Evolutionary conservation across 1,140 invertebrate genomes (phyloP), one percentile per base, ranked within the genome.

Genomic region (Adoxophyes honmai): DNA sequence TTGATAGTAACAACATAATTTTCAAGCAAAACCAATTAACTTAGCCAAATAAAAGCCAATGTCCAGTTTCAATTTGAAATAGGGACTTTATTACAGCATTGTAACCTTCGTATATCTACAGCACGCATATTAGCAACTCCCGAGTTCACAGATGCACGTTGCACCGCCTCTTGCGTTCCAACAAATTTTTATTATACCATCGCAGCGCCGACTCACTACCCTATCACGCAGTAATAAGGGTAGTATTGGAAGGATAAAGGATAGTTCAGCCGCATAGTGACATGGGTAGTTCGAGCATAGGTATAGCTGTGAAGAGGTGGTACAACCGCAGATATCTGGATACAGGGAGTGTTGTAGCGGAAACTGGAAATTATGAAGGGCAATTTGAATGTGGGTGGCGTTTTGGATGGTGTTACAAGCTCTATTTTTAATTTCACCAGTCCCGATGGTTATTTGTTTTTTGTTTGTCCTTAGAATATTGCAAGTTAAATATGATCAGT

Each of bases 121-220:
- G 61, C 62, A 71, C 69, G 65, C 64, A 70, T 65, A 74, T 74
- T 73, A 76, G 64, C 64, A 59, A 71, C 73, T 67, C 62, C 66
- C 66, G 62, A 68, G 70, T 68, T 64, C 69, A 72, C 71, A 38
- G 51, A 55, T 72, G 61, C 67, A 78, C 63, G 68, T 62, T 65
- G 66, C 58, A 62, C 66, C 68, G 71, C 73, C 68, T 78, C 68
- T 66, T 57, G 51, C 57, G 55, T 56, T 48, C 54, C 34, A 55
- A 16, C 15, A 36, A 37, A 37, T 15, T 48, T 33, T 0, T 11
- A 5, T n/a, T n/a, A 48, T 48, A n/a, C 42, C n/a, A n/a, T 48
- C n/a, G 5, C 18, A 6, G 11, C 18, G 21, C 21, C 18, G 11
- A 48, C 1, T 5, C 4, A 33, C 42, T 28, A 21, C 42, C 21